phyloP scores from a whole-genome alignment of 2,888 invertebrate genomes.

The Scelioninae gen. 2 region DNA sequence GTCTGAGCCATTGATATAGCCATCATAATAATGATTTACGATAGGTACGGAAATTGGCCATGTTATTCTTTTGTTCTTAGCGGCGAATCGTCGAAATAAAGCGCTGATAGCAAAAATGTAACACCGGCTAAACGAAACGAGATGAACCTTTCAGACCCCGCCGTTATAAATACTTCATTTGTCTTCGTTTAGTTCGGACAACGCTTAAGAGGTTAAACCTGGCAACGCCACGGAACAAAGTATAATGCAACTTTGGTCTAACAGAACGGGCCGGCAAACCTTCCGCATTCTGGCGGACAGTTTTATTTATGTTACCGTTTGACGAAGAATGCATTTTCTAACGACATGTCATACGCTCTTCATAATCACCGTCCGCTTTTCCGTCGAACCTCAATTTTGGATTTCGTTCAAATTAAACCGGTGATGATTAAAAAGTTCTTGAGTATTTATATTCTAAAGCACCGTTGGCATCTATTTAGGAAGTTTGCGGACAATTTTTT shows the following conservation, averaged over 20 bases:
- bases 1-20: no score
- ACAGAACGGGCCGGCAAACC: slow-evolving; percentile 10
- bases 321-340: slow-evolving; percentile 31
- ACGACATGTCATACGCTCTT: slow-evolving; percentile 31
- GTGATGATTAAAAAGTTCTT: slow-evolving; percentile 22
- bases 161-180: slow-evolving; percentile 53
- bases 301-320: slow-evolving; percentile 29
- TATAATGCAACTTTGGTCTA: slow-evolving; percentile 52
- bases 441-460: slow-evolving; percentile 3
- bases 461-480: no score
- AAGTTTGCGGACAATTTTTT: no score
- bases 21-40: no score
- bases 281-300: slow-evolving; percentile 43
- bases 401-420: slow-evolving; percentile 26
- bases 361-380: slow-evolving; percentile 7
- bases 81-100: slow-evolving; percentile 15
- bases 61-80: no score
- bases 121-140: slow-evolving; percentile 22
- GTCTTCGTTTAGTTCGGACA: slow-evolving; percentile 42
- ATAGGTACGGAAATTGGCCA: no score
- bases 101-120: slow-evolving; percentile 17
- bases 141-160: slow-evolving; percentile 31
- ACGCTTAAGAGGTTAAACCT: slow-evolving; percentile 37
- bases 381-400: slow-evolving; percentile 24
- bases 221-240: slow-evolving; percentile 47